Base-by-base conservation (phyloP, 2,888 invertebrate genomes). In the Kuschelorhynchus macadamiae region DNA sequence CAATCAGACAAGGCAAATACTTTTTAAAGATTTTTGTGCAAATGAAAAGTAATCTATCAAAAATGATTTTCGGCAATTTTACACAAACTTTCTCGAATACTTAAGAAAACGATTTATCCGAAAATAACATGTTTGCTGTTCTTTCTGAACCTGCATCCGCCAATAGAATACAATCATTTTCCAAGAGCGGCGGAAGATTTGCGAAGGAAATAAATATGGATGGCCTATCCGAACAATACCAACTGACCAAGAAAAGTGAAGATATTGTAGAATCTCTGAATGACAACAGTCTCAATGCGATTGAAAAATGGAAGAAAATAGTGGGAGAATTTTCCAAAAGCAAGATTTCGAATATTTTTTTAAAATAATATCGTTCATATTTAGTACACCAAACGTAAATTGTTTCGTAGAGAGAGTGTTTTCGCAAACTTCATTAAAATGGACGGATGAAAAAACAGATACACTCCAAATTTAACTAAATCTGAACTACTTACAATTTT, bases 361-460 rank as follows among this genome's bases (percentile, higher is more conserved):
- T 25, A 25, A 3, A 11, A 36, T n/a, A 3, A 12, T 36, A 2
- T 36, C 36, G 4, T 36, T 36, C 11, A 36, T 36, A 36, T 36
- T 36, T 3, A 36, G 36, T 36, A 36, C 11, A 7, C 36, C 36
- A 11, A 36, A 2, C 3, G 4, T 11, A 36, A 36, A 36, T 11
- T 36, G 36, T 12, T 36, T 36, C 11, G n/a, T 12, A n/a, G 36
- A 36, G 11, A 9, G 36, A 9, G 36, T 36, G 3, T 36, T 36
- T 36, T 36, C 12, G 2, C 36, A 36, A 12, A 36, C 11, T 4
- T 2, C 3, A n/a, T 36, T 36, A 11, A 36, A 36, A 36, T 36
- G 36, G 36, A n/a, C 36, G 11, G 36, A 36, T 36, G 36, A n/a
- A 36, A 11, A 36, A 36, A 36, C 11, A 36, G 12, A 36, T 36